A percentile compares a stretch with the other conserved stretches of the same genome.
Conservation (phyloP, 2,797 vertebrate genomes). For the Parambassis ranga region DNA sequence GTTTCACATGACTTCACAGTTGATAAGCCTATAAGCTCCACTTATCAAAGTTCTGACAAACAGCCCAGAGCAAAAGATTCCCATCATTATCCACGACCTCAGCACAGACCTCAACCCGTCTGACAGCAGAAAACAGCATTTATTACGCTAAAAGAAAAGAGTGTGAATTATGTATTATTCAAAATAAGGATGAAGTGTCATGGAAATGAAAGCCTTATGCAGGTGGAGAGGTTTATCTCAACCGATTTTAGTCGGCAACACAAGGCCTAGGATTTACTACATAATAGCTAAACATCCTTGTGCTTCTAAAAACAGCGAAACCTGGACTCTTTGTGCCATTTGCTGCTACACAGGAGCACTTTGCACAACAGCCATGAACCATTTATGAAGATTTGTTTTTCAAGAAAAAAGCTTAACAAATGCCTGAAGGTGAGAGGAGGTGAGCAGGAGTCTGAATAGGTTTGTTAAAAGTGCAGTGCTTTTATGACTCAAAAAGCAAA, state of each 20-base stretch:
- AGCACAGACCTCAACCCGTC: slow-evolving; percentile 13
- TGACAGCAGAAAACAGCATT: slow-evolving; percentile 19
- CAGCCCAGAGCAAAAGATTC: slow-evolving; percentile 26
- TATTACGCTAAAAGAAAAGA: slow-evolving; percentile 23
- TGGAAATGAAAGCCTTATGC: slow-evolving; percentile 10
- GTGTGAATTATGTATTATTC: slow-evolving; percentile 45
- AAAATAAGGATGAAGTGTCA: slow-evolving; percentile 29
- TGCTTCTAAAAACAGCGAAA: not conserved
- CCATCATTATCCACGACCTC: slow-evolving; percentile 16
- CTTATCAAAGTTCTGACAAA: slow-evolving; percentile 31
- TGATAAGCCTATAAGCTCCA: slow-evolving; percentile 24
- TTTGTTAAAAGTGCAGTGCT: slow-evolving; percentile 10
- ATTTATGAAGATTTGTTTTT: slow-evolving; percentile 32
- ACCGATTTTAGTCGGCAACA: not conserved
- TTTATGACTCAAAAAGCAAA: not conserved
- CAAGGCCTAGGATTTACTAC: not conserved
- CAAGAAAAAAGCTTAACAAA: slow-evolving; percentile 21
- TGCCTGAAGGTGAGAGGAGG: slow-evolving; percentile 15
- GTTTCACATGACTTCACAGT: slow-evolving; percentile 6
- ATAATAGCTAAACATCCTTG: slow-evolving; percentile 9
- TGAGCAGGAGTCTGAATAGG: slow-evolving; percentile 11
- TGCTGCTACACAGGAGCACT: not conserved
- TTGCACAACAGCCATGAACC: slow-evolving; percentile 4
- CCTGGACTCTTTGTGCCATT: not conserved
- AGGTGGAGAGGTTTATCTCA: slow-evolving; percentile 25